Evolutionary conservation across 1,140 invertebrate genomes (phyloP).

Genomic region (Drosophila paulistorum): DNA sequence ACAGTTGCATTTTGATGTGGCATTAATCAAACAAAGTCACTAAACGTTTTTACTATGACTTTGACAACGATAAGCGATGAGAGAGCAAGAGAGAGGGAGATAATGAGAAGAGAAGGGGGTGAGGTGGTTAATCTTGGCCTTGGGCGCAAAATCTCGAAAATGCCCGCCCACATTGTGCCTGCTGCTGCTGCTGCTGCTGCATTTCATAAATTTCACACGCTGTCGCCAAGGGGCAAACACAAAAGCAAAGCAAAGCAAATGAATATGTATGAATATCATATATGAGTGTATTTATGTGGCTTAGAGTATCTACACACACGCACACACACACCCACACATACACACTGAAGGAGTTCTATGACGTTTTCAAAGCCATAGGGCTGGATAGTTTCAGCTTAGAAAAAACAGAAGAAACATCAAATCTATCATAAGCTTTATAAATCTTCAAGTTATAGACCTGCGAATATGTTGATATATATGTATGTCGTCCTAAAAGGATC

Average conservation of each 20-base stretch:
- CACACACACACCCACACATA: background rate
- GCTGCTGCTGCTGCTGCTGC: constrained; percentile 43
- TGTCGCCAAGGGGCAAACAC: constrained; percentile 48
- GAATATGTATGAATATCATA: constrained; percentile 11
- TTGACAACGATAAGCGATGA: constrained; percentile 17
- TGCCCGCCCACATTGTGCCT: constrained; percentile 39
- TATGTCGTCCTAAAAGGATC: no score
- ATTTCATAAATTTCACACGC: constrained; percentile 69
- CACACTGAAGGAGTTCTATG: background rate
- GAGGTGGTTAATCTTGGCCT: constrained; percentile 48
- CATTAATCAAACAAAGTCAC: constrained; percentile 63
- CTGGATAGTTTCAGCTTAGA: background rate
- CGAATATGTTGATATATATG: no score
- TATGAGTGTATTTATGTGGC: constrained; percentile 11
- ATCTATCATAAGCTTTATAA: no score
- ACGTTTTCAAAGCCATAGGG: constrained; percentile 6
- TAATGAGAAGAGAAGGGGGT: background rate
- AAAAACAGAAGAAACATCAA: no score
- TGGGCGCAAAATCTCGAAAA: constrained; percentile 35
- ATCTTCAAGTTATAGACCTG: no score
- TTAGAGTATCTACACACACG: constrained; percentile 23
- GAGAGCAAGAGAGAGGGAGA: constrained; percentile 18
- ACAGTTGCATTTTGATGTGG: constrained; percentile 62
- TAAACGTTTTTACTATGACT: constrained; percentile 38
- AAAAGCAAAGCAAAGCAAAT: constrained; percentile 27